Base-by-base conservation (phyloP, 2,113 vertebrate genomes). In the Excalfactoria chinensis region DNA sequence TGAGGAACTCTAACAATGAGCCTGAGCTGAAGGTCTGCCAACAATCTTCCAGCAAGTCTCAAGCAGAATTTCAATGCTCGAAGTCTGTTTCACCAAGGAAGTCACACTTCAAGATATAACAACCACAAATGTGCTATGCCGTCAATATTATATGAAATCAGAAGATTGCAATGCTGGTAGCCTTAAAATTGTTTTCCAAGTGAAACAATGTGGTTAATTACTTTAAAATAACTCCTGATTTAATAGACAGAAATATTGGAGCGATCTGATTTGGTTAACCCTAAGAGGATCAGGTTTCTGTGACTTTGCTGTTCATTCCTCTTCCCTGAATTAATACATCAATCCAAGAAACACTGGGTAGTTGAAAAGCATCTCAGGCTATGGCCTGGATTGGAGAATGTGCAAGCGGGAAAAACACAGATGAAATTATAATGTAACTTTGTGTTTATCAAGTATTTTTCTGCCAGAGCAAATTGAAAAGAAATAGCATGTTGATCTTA, bases 61-160 rank as follows among this genome's bases (percentile, higher is more conserved):
- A 84, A 82, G 34, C 51, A 87, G 70, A 88, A 90, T 96, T 92
- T 66, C 66, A 56, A 48, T 76, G 30, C 13, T 37, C 37, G 37
- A 86, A 86, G 44, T 58, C 74, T 89, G n/a, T 92, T 96, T 87
- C 37, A 44, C 37, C 35, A 63, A 58, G 10, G 59, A 90, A 92
- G 35, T 77, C 58, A 75, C 46, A 83, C 71, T 84, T 88, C 23
- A 41, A 89, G 59, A 79, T 72, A 90, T 32, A 21, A 69, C 80
- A 62, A 73, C 35, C 62, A 92, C 14, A 81, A 75, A 85, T 53
- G 30, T 91, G 60, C 68, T 87, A 85, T 41, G 51, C 25, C 87
- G 62, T 89, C 88, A 88, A 88, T 92, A 92, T 51, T 13, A 13
- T 87, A 53, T 90, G 60, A 89, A 86, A 94, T 89, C 82, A 88